Evolutionary conservation across 2,113 vertebrate genomes (phyloP).

Genomic region (Chiloscyllium plagiosum): DNA sequence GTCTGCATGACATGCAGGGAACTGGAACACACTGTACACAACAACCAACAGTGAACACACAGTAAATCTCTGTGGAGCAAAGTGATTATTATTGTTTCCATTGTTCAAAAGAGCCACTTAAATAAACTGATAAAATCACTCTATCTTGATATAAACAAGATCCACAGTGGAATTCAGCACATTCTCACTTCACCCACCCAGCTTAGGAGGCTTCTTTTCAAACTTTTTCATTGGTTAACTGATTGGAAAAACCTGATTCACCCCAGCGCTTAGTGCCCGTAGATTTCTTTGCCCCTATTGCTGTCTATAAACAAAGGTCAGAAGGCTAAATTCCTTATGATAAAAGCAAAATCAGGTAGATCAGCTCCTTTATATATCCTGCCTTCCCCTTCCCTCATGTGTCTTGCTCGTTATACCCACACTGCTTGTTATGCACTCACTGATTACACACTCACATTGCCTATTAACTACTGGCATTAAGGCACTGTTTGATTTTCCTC

Average conservation of each 20-base stretch:
- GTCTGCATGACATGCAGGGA: background rate
- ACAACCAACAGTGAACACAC: background rate
- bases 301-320: background rate
- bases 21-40: background rate
- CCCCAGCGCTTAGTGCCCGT: background rate
- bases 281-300: background rate
- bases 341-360: background rate
- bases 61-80: background rate
- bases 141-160: background rate
- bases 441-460: too few relatives aligned
- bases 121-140: background rate
- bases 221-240: background rate
- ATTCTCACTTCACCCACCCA: background rate
- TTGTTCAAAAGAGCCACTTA: background rate
- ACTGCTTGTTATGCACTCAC: background rate
- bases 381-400: background rate
- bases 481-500: background rate
- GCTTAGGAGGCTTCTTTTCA: background rate
- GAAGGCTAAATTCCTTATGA: background rate
- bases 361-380: background rate
- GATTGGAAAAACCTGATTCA: background rate
- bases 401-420: too few relatives aligned
- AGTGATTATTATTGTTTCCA: constrained; percentile 7
- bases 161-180: background rate
- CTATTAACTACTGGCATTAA: too few relatives aligned